These are phyloP conservation scores for Cebus imitator DNA, from an alignment of 2,113 vertebrate genomes.

Conservation along the genomic window DNA sequence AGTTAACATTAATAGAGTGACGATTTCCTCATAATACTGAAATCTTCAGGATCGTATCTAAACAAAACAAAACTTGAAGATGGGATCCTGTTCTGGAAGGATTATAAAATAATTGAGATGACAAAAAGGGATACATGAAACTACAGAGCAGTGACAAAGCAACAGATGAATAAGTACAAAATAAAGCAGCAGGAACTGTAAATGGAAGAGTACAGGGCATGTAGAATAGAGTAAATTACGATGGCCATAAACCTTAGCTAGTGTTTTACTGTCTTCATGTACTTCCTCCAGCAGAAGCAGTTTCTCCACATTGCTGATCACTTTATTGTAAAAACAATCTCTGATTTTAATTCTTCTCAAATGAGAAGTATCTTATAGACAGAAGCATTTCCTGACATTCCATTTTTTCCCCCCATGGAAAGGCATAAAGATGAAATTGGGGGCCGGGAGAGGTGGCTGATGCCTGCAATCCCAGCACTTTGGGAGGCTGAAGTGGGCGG, in stretches of 20 bases:
- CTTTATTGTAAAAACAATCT: conserved; percentile 16
- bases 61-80: background rate
- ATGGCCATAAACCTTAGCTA: background rate
- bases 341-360: conserved; percentile 44
- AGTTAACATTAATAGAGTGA: background rate
- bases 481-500: too few relatives aligned
- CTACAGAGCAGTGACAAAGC: background rate
- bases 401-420: background rate
- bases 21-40: background rate
- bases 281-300: background rate
- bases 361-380: background rate
- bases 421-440: background rate
- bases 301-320: conserved; percentile 1
- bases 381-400: background rate
- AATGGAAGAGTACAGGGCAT: background rate
- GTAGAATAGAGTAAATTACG: background rate
- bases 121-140: background rate
- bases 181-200: background rate
- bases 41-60: background rate
- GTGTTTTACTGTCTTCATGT: conserved; percentile 25
- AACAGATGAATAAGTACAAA: background rate
- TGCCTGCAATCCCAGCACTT: too few relatives aligned
- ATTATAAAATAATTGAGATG: background rate
- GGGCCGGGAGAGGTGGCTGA: background rate
- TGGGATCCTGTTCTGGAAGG: background rate